Evolutionary conservation across 2,888 invertebrate species (phyloP).

Genomic region (Andrena minutula): DNA sequence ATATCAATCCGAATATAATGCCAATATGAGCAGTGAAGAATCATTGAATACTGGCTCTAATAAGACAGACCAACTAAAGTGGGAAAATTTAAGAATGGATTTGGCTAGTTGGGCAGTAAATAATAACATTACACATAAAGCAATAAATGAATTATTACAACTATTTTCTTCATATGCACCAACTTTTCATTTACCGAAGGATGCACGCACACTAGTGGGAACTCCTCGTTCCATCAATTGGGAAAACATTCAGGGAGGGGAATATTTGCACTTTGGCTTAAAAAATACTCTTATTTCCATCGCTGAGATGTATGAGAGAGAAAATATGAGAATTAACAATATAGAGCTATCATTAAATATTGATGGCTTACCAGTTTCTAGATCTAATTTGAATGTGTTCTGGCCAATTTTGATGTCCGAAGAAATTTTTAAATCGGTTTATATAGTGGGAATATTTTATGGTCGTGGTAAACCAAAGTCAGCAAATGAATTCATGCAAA

Average conservation of each 20-base stretch:
- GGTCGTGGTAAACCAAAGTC: slow-evolving; percentile 49
- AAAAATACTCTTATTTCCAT: too few species aligned
- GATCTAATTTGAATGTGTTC: slow-evolving; percentile 27
- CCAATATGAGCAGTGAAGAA: too few species aligned
- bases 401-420: slow-evolving; percentile 56
- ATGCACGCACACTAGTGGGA: too few species aligned
- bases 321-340: neutral
- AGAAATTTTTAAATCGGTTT: slow-evolving; percentile 29
- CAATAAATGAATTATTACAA: neutral
- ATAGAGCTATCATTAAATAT: slow-evolving; percentile 30
- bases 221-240: too few species aligned
- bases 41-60: too few species aligned
- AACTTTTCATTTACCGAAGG: neutral
- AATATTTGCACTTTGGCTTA: too few species aligned
- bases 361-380: slow-evolving; percentile 56
- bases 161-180: neutral
- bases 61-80: too few species aligned
- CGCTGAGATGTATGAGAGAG: neutral
- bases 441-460: slow-evolving; percentile 55
- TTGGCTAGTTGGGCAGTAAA: neutral
- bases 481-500: slow-evolving; percentile 29
- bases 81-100: neutral
- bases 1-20: too few species aligned
- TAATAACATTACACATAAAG: neutral
- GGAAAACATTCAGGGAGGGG: too few species aligned